Conservation (phyloP, 2,888 invertebrate genomes). For the Machimus atricapillus region DNA sequence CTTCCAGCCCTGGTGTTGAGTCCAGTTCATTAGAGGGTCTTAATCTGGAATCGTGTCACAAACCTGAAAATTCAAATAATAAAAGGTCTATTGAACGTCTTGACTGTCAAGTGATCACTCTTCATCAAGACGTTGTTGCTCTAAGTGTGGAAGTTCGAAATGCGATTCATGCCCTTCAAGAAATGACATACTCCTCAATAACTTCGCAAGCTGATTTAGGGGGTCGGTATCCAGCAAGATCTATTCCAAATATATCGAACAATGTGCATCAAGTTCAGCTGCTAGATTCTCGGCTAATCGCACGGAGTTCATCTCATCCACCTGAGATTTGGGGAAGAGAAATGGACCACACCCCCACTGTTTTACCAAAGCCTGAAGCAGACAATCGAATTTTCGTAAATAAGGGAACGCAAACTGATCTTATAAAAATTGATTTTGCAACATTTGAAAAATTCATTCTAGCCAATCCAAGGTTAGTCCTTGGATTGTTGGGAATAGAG, state of each 20-base stretch:
- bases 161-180: constrained; percentile 84
- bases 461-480: constrained; percentile 76
- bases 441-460: constrained; percentile 66
- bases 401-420: constrained; percentile 58
- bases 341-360: constrained; percentile 50
- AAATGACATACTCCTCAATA: constrained; percentile 72
- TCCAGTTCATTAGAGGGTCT: constrained; percentile 70
- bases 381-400: constrained; percentile 42
- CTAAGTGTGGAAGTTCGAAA: constrained; percentile 85
- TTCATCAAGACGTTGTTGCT: constrained; percentile 86
- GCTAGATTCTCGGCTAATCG: constrained; percentile 64
- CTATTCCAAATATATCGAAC: constrained; percentile 78
- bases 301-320: constrained; percentile 82
- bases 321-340: constrained; percentile 85
- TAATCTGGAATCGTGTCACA: constrained; percentile 64
- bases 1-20: constrained; percentile 64
- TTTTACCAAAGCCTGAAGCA: not conserved
- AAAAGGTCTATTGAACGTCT: constrained; percentile 71
- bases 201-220: constrained; percentile 59
- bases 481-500: constrained; percentile 77
- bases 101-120: constrained; percentile 80
- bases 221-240: constrained; percentile 77
- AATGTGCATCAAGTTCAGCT: constrained; percentile 58
- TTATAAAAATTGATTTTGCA: constrained; percentile 58
- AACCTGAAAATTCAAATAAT: constrained; percentile 52